These are phyloP conservation scores for Archegozetes longisetosus DNA, from an alignment of 1,140 invertebrate genomes.

Conservation along the genomic window DNA sequence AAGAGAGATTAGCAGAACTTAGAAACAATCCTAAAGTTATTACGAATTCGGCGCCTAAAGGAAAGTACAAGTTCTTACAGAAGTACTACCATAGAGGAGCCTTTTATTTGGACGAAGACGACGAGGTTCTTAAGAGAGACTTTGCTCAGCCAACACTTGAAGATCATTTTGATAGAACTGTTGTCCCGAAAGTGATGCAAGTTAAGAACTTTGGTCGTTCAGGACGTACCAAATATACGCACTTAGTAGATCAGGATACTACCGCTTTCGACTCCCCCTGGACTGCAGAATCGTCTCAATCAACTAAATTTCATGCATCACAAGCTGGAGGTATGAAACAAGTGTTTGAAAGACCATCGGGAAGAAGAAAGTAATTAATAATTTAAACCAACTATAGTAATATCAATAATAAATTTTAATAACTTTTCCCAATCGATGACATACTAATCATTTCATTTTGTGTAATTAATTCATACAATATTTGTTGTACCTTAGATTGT, in stretches of 20 bases:
- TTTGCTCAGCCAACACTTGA: constrained; percentile 93
- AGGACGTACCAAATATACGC: constrained; percentile 96
- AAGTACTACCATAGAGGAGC: constrained; percentile 99
- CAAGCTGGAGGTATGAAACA: constrained; percentile 92
- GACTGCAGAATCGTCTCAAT: constrained; percentile 66
- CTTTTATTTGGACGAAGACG: constrained; percentile 91
- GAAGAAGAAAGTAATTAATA: constrained; percentile 30
- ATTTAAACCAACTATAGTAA: too few species aligned
- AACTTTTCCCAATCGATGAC: too few species aligned
- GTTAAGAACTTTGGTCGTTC: constrained; percentile 99
- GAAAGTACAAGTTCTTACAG: constrained; percentile 98
- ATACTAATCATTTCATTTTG: too few species aligned
- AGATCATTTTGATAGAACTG: constrained; percentile 98
- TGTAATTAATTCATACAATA: too few species aligned
- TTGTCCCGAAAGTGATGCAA: constrained; percentile 98
- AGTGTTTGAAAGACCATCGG: constrained; percentile 69
- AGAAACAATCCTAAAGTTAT: constrained; percentile 81
- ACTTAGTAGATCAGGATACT: constrained; percentile 97
- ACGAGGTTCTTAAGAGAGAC: constrained; percentile 81
- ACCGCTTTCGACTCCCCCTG: constrained; percentile 95
- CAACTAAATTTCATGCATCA: constrained; percentile 67
- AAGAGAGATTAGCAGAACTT: constrained; percentile 74
- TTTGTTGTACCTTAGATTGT: too few species aligned
- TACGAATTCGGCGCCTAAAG: constrained; percentile 89
- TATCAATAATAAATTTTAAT: too few species aligned